Conservation (phyloP, 1,140 invertebrate species). For the Atta cephalotes region DNA sequence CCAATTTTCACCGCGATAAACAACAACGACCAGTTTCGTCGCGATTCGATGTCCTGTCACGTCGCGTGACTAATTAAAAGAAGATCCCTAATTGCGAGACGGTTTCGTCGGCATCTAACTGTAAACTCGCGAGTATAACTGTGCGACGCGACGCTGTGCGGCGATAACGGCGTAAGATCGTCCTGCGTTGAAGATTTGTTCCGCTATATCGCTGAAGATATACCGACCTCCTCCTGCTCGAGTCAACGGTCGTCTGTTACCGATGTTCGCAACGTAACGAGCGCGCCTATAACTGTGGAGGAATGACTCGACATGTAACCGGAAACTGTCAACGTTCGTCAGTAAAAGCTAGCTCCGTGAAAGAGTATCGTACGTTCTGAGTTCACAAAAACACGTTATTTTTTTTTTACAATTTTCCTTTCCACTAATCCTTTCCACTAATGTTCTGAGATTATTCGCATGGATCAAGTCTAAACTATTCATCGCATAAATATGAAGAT, state of each 20-base stretch:
- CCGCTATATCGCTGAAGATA: slow-evolving; percentile 74
- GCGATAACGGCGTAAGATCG: slow-evolving; percentile 68
- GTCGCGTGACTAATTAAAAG: slow-evolving; percentile 52
- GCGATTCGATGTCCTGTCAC: background rate
- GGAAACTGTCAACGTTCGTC: slow-evolving; percentile 33
- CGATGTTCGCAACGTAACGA: slow-evolving; percentile 15
- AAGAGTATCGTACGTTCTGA: background rate
- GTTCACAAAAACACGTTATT: background rate
- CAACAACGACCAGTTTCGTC: slow-evolving; percentile 15
- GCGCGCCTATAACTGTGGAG: slow-evolving; percentile 13
- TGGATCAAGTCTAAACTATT: background rate
- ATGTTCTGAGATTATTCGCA: background rate
- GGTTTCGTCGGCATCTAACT: slow-evolving; percentile 75
- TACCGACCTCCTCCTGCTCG: slow-evolving; percentile 47
- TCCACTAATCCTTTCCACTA: background rate
- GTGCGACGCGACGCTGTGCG: slow-evolving; percentile 51
- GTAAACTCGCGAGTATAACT: slow-evolving; percentile 78
- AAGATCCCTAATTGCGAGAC: slow-evolving; percentile 56
- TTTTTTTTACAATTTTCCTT: background rate
- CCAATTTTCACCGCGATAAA: slow-evolving; percentile 30
- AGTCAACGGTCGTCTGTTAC: slow-evolving; percentile 2
- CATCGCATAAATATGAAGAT: background rate
- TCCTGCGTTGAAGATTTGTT: slow-evolving; percentile 80
- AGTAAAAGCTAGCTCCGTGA: background rate
- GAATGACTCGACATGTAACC: slow-evolving; percentile 48